Evolutionary conservation across 2,113 vertebrate genomes (phyloP), one percentile per base, ranked within the genome.

Genomic region (Peucedramus taeniatus): DNA sequence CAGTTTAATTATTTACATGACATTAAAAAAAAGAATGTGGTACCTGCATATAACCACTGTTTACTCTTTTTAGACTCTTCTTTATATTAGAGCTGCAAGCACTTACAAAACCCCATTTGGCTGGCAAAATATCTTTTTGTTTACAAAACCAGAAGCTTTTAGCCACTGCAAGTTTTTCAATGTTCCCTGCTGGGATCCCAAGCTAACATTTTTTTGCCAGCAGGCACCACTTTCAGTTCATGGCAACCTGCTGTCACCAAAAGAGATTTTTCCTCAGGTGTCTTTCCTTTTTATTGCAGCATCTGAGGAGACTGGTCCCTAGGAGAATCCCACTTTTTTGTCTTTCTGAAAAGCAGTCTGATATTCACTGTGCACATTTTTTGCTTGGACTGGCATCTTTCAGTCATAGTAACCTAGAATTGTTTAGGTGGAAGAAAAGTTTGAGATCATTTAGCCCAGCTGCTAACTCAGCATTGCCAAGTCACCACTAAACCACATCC

Each of bases 1-100:
- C 11, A 5, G 59, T 94, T 98, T 97, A 97, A 97, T 98, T 98
- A 97, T 97, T 98, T 94, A 98, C 95, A 78, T 94, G 83, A 93
- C 88, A 79, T n/a, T n/a, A 96, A 96, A 90, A 95, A 94, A 86
- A 42, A 96, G n/a, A 88, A 26, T 93, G 77, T 83, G 28, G 33
- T 95, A 93, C 96, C 97, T 97, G 74, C 92, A 94, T 94, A 49
- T 93, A 93, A 72, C 54, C 89, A 63, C 83, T 96, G 89, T 96
- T 98, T 96, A 94, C 76, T 94, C 80, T 85, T 89, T 95, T 93
- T 83, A 90, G 93, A 94, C 26, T 76, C 59, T 89, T 97, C 61
- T 90, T 79, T 86, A 75, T 95, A 64, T 86, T 94, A 83, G 69
- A 93, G 35, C 88, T 95, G 45, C 4, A 70, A 98, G 84, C 90